Percentiles rank a stretch among this genome's conserved stretches.
Evolutionary conservation across 2,797 vertebrate genomes (phyloP).

Genomic region (Helostoma temminkii): DNA sequence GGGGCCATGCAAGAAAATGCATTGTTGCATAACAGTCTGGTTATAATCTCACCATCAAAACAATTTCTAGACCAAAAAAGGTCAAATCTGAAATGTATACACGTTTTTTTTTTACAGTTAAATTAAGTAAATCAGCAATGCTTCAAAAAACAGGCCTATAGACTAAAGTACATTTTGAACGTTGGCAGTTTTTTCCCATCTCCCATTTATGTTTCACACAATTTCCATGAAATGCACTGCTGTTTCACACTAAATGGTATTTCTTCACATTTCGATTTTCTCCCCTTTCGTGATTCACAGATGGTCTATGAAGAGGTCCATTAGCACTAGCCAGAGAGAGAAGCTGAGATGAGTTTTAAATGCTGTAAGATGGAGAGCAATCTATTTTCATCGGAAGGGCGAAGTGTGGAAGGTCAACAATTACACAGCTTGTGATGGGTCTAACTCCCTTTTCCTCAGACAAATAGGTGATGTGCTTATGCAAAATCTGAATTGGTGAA

Average conservation of each 20-base stretch:
- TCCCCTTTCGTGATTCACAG: constrained; percentile 58
- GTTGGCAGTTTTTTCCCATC: constrained; percentile 25
- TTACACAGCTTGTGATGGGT: constrained; percentile 39
- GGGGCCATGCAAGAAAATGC: background rate
- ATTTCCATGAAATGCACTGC: constrained; percentile 50
- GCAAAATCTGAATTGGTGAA: constrained; percentile 58
- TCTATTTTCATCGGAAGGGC: constrained; percentile 61
- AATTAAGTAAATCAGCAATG: constrained; percentile 11
- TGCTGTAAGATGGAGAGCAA: constrained; percentile 57
- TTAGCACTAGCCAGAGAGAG: constrained; percentile 67
- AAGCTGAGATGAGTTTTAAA: constrained; percentile 72
- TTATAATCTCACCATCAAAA: background rate
- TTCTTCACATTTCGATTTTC: constrained; percentile 63
- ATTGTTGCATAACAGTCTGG: background rate
- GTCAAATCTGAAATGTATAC: background rate
- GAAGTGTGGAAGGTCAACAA: constrained; percentile 66
- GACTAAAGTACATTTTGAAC: constrained; percentile 30
- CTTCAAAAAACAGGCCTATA: constrained; percentile 10
- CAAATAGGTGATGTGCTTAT: constrained; percentile 37
- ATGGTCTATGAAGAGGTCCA: constrained; percentile 70
- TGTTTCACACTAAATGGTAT: constrained; percentile 57
- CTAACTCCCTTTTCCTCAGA: constrained; percentile 28
- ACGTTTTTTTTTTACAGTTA: constrained; percentile 16
- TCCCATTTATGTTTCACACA: constrained; percentile 35
- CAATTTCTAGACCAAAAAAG: background rate